These are phyloP conservation scores for Cataglyphis altisquamis DNA, from an alignment of 2,888 invertebrate genomes.

Conservation along the genomic window DNA sequence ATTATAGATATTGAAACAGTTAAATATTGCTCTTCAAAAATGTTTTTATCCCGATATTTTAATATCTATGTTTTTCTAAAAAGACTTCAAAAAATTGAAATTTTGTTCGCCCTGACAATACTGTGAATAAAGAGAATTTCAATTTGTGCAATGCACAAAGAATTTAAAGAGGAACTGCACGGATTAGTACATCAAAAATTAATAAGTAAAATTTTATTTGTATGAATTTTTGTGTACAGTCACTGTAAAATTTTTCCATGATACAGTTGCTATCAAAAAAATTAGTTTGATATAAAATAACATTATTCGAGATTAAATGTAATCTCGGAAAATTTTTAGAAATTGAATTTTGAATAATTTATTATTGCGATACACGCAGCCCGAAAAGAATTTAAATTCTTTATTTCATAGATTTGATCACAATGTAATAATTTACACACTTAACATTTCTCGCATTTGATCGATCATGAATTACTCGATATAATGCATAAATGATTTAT, in stretches of 20 bases:
- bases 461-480: neutral
- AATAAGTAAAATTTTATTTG: too few species aligned
- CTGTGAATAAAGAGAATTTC: neutral
- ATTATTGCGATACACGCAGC: neutral
- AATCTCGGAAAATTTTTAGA: neutral
- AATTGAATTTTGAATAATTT: neutral
- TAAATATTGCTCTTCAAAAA: neutral
- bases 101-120: neutral
- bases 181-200: too few species aligned
- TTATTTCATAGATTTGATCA: neutral
- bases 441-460: conserved; percentile 4
- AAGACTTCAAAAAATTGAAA: neutral
- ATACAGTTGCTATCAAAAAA: too few species aligned
- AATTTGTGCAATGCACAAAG: neutral
- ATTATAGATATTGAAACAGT: neutral
- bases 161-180: conserved; percentile 2
- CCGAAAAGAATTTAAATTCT: neutral
- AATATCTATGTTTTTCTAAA: neutral
- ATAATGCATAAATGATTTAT: conserved; percentile 8
- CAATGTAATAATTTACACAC: neutral
- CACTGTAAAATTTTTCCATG: too few species aligned
- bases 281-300: too few species aligned
- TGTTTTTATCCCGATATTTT: neutral
- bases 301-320: neutral
- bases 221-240: too few species aligned